Percentiles rank a stretch among this genome's conserved stretches.
phyloP scores from a whole-genome alignment of 2,113 vertebrate genomes.

The Entomyzon cyanotis region DNA sequence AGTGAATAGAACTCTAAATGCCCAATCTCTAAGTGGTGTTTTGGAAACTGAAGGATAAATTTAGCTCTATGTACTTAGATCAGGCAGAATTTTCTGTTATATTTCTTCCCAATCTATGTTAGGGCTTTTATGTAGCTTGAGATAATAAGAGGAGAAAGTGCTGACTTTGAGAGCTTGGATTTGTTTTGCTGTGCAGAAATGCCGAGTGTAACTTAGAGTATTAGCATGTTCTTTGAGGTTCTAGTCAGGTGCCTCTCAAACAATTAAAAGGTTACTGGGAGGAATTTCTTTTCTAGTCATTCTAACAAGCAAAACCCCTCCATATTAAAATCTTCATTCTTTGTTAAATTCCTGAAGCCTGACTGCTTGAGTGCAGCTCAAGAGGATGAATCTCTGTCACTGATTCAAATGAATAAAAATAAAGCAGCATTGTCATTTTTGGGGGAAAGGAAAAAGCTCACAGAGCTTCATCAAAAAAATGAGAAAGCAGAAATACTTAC shows the following conservation, averaged over 20 bases:
- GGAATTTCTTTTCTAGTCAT: not conserved
- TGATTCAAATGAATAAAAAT: not conserved
- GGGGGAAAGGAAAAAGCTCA: not conserved
- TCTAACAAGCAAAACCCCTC: not conserved
- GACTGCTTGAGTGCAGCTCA: not conserved
- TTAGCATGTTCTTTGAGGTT: slow-evolving; percentile 7
- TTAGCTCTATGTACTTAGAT: slow-evolving; percentile 41
- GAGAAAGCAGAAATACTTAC: not conserved
- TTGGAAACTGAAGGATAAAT: slow-evolving; percentile 38
- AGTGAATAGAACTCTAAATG: slow-evolving; percentile 36
- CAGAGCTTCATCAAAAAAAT: not conserved
- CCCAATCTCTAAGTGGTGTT: not conserved
- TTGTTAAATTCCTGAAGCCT: not conserved
- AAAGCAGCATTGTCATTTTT: not conserved
- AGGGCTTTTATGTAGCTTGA: slow-evolving; percentile 22
- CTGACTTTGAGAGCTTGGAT: slow-evolving; percentile 40
- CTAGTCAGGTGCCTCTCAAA: not conserved
- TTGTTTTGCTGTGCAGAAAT: slow-evolving; percentile 22
- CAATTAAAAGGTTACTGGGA: not conserved
- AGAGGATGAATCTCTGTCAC: not conserved
- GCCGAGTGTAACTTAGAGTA: not conserved
- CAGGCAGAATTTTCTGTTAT: slow-evolving; percentile 31
- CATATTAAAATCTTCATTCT: not conserved
- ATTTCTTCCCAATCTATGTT: slow-evolving; percentile 24
- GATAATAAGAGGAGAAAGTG: slow-evolving; percentile 25